These are phyloP conservation scores for Charaxes varanes DNA, from an alignment of 1,140 invertebrate genomes.

Conservation along the genomic window DNA sequence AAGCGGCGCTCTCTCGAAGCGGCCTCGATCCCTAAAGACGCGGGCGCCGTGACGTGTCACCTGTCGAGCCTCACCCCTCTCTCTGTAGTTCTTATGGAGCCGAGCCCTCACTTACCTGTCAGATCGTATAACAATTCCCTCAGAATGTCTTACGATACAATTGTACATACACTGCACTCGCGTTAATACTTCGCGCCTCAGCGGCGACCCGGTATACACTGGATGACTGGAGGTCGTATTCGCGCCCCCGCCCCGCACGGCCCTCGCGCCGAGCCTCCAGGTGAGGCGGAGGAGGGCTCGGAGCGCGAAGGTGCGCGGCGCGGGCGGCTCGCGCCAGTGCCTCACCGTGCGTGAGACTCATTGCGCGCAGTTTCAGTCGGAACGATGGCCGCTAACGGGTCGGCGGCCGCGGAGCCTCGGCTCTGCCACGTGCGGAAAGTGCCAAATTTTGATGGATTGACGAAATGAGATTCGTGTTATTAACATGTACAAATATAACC, in stretches of 20 bases:
- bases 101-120: constrained; percentile 25
- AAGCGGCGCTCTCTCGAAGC: constrained; percentile 29
- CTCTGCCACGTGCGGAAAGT: constrained; percentile 93
- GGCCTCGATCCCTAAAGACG: constrained; percentile 25
- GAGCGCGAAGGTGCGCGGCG: constrained; percentile 24
- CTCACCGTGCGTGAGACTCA: too few species aligned
- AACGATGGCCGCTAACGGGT: constrained; percentile 74
- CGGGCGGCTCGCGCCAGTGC: too few species aligned
- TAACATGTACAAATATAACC: too few species aligned
- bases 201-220: constrained; percentile 48
- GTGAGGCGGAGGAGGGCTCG: too few species aligned
- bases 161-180: constrained; percentile 33
- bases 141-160: constrained; percentile 3
- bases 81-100: background rate
- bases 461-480: too few species aligned
- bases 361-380: constrained; percentile 25
- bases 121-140: constrained; percentile 1
- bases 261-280: constrained; percentile 19
- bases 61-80: constrained; percentile 8
- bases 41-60: constrained; percentile 39
- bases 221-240: too few species aligned
- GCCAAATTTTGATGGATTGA: constrained; percentile 95
- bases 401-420: constrained; percentile 72
- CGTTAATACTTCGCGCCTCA: constrained; percentile 40
- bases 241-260: constrained; percentile 19